A percentile compares a stretch with the other conserved stretches of the same genome.
Evolutionary conservation across 2,888 invertebrate genomes (phyloP).

Genomic region (Melikaiella ostensackeni): DNA sequence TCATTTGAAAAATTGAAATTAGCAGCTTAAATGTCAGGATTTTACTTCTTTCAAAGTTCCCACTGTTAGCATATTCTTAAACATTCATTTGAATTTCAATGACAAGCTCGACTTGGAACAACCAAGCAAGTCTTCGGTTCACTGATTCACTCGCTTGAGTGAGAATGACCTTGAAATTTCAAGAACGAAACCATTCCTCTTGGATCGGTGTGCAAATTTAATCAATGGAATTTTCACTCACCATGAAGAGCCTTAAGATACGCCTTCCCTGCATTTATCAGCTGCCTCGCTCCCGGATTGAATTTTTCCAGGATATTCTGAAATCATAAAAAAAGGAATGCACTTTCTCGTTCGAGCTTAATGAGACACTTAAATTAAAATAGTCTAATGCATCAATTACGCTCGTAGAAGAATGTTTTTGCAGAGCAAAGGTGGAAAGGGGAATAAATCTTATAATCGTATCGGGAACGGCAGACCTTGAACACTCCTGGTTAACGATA

Average conservation of each 20-base stretch:
- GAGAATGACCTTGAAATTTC: not conserved
- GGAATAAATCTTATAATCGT: slow-evolving; percentile 45
- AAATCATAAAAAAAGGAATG: slow-evolving; percentile 78
- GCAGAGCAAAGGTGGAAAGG: not conserved
- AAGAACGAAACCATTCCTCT: slow-evolving; percentile 37
- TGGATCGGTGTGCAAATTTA: slow-evolving; percentile 37
- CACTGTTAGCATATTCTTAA: slow-evolving; percentile 15
- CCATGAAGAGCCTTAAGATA: slow-evolving; percentile 96
- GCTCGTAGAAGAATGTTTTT: slow-evolving; percentile 17
- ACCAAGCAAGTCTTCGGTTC: not conserved
- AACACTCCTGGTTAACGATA: slow-evolving; percentile 45
- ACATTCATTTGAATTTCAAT: slow-evolving; percentile 22
- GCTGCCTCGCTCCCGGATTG: slow-evolving; percentile 95
- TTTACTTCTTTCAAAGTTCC: slow-evolving; percentile 27
- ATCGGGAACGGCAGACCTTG: slow-evolving; percentile 49
- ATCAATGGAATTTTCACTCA: slow-evolving; percentile 79
- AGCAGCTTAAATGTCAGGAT: slow-evolving; percentile 5
- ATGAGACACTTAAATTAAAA: slow-evolving; percentile 37
- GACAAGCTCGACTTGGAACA: not conserved
- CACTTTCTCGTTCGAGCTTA: slow-evolving; percentile 9
- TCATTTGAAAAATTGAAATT: slow-evolving; percentile 10
- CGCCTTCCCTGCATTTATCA: slow-evolving; percentile 95
- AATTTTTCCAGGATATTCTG: slow-evolving; percentile 98
- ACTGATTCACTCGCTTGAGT: not conserved
- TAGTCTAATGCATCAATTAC: slow-evolving; percentile 28